These are phyloP conservation scores for Acromyrmex charruanus DNA, from an alignment of 1,140 invertebrate species.

Conservation along the genomic window DNA sequence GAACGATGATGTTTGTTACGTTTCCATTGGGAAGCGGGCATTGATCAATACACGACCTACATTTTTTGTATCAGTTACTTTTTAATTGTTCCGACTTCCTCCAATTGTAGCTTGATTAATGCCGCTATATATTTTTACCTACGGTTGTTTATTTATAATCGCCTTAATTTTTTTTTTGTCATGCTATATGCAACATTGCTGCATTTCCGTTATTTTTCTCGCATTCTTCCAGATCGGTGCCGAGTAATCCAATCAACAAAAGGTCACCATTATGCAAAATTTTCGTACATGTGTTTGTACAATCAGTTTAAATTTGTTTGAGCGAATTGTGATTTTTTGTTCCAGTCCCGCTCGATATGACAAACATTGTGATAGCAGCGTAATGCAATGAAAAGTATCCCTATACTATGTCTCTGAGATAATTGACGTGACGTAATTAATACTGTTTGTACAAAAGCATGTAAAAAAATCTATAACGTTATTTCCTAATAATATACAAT, in stretches of 20 bases:
- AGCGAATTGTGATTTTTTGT: constrained; percentile 31
- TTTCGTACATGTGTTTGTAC: constrained; percentile 29
- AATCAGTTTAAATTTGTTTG: constrained; percentile 39
- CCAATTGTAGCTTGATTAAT: constrained; percentile 52
- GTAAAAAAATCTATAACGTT: neutral
- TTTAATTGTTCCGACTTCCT: constrained; percentile 59
- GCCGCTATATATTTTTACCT: constrained; percentile 1
- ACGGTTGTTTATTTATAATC: constrained; percentile 31
- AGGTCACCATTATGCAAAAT: constrained; percentile 43
- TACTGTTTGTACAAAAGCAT: neutral
- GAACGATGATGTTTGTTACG: constrained; percentile 48
- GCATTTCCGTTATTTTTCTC: constrained; percentile 41
- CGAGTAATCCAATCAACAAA: constrained; percentile 44
- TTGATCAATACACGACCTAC: constrained; percentile 65
- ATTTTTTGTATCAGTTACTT: constrained; percentile 61
- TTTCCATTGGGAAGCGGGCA: constrained; percentile 51
- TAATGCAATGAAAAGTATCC: neutral
- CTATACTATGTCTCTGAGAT: constrained; percentile 1
- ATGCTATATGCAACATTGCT: neutral
- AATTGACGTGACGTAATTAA: constrained; percentile 19
- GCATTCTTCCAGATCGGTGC: constrained; percentile 21
- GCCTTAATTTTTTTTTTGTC: neutral
- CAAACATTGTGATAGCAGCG: neutral
- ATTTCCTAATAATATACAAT: neutral
- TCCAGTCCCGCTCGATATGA: neutral